Evolutionary conservation across 2,113 vertebrate species (phyloP), one percentile per base, ranked within the genome.

Genomic region (Scartelaos histophorus): DNA sequence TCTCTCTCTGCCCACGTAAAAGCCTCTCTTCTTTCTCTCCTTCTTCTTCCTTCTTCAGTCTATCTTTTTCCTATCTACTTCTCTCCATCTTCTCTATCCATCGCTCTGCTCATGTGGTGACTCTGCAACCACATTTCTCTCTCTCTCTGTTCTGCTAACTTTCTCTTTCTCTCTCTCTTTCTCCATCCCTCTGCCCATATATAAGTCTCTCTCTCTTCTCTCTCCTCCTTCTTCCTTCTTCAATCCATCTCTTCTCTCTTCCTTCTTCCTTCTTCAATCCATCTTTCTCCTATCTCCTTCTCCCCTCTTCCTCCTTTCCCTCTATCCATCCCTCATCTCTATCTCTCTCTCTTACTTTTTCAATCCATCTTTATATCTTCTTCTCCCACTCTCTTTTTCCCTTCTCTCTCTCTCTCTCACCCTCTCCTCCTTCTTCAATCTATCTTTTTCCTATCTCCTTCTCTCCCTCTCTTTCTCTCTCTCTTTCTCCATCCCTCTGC

Each of bases 401-500:
- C 46, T 47, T 13, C 46, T 13, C 46, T 45, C 43, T 45, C 43
- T 45, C 43, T 13, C 46, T 16, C 12, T 13, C 12, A 4, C 46
- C 16, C 13, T 47, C 13, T 47, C 46, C 3, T n/a, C n/a, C 46
- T 47, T 12, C 16, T 13, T 47, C 46, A 3, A 13, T 16, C 46
- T 16, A 13, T 47, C 46, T 47, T 17, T 17, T 15, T 3, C 46
- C 49, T 17, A 6, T n/a, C 19, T 21, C 9, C 3, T 4, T 54
- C 51, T 54, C 51, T 54, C 19, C 21, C 76, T 66, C n/a, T 34
- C 70, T 75, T 68, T 82, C 76, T 66, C n/a, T 38, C 69, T 73
- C 72, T 81, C 22, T 3, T 12, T n/a, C 56, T 25, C 22, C n/a
- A 3, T 24, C 56, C 22, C 22, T 25, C 56, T 25, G 54, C 54